phyloP scores from a whole-genome alignment of 2,113 vertebrate genomes.

The Caranx melampygus region DNA sequence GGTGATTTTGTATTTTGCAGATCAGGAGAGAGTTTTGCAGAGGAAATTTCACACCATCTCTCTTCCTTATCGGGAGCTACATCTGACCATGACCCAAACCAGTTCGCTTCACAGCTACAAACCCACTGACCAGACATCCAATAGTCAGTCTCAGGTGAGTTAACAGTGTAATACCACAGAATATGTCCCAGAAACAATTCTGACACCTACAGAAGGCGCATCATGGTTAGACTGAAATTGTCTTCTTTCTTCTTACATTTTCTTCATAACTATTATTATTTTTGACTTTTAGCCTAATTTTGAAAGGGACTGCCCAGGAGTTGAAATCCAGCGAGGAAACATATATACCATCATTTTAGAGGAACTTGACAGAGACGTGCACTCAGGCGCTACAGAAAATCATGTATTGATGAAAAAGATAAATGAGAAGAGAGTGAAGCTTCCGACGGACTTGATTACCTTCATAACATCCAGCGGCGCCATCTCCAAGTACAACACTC shows the following conservation, averaged over 20 bases:
- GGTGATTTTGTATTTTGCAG: slow-evolving; percentile 27
- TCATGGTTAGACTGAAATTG: no score
- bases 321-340: slow-evolving; percentile 17
- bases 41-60: slow-evolving; percentile 52
- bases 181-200: no score
- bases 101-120: no score
- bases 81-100: slow-evolving; percentile 22
- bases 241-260: no score
- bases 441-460: slow-evolving; percentile 12
- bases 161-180: no score
- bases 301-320: not conserved
- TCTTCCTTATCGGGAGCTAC: slow-evolving; percentile 18
- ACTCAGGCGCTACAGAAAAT: slow-evolving; percentile 31
- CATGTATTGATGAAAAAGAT: slow-evolving; percentile 47
- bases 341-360: slow-evolving; percentile 39
- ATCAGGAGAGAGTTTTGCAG: slow-evolving; percentile 65
- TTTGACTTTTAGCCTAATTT: no score
- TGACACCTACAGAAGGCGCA: no score
- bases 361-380: slow-evolving; percentile 52
- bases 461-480: slow-evolving; percentile 61
- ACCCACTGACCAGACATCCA: not conserved
- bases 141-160: slow-evolving; percentile 19
- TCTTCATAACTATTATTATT: no score
- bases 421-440: slow-evolving; percentile 42
- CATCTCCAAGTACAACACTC: slow-evolving; percentile 56